Base-by-base conservation (phyloP, 2,113 vertebrate species). In the Equus quagga region DNA sequence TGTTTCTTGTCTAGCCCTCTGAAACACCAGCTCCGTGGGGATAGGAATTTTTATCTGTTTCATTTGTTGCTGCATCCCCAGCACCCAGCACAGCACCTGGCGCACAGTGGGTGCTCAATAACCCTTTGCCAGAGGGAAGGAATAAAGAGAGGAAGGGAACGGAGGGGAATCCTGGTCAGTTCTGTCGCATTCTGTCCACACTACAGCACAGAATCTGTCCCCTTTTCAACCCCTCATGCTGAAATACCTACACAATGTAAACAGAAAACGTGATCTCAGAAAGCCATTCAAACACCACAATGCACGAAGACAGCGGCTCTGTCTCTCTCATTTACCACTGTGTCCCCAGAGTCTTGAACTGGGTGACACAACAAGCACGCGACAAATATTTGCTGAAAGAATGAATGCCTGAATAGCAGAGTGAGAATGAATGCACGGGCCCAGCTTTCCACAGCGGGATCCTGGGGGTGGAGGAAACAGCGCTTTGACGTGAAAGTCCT, bases 391-490 rank as follows among this genome's bases (percentile, higher is more conserved):
- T 13, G 46, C 12, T 58, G 24, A 58, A 64, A 23, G 0, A 23
- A 17, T 41, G 36, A 41, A 41, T 41, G 36, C 36, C 36, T 41
- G 36, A 41, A 41, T 41, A 41, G 36, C 36, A 41, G 36, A 41
- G 36, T 41, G 36, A 41, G 36, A 41, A 41, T 41, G 36, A 41
- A 3, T 41, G 36, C 36, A 41, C 36, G 36, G 36, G 36, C 36
- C 36, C 36, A 41, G 41, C 24, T 24, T 23, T 8, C 0, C 26
- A 0, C 0, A 7, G 10, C 7, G 6, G 2, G 36, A 23, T 10
- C 46, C 46, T 2, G 11, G 67, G 0, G 2, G 28, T 8, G 8
- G 0, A 36, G 0, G 14, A 58, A 33, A 33, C 1, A 23, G 1
- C 8, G 51, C 44, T 3, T 33, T 65, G 14, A 31, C 26, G 0